Percentiles rank a stretch among this genome's conserved stretches.
Evolutionary conservation across 2,797 vertebrate species (phyloP).

Genomic region (Sebastes aleutianus): DNA sequence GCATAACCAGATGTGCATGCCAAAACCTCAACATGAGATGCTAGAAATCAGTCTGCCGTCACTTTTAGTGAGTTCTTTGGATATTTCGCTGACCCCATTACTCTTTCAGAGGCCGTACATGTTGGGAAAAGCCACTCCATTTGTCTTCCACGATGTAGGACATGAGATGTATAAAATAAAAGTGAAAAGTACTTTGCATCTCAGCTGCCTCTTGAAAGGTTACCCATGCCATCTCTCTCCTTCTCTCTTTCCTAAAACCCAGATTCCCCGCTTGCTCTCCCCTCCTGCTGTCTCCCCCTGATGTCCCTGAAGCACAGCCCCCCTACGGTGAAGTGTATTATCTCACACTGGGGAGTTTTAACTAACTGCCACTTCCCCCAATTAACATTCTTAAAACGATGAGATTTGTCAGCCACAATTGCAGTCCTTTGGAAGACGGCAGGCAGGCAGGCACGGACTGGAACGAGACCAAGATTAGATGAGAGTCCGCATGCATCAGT

Average conservation of each 20-base stretch:
- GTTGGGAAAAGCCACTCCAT: neutral
- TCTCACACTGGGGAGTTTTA: conserved; percentile 54
- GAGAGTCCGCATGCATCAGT: conserved; percentile 41
- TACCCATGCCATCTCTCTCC: neutral
- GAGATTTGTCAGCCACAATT: conserved; percentile 34
- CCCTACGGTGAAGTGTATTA: conserved; percentile 44
- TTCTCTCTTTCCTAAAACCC: conserved; percentile 6
- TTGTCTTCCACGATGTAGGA: neutral
- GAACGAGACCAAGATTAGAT: conserved; percentile 21
- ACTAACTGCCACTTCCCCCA: conserved; percentile 62
- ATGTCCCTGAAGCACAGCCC: conserved; percentile 34
- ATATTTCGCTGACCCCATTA: neutral
- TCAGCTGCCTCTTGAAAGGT: conserved; percentile 7
- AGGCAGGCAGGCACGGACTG: conserved; percentile 1
- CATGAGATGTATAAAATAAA: neutral
- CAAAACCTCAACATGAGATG: neutral
- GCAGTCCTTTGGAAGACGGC: conserved; percentile 17
- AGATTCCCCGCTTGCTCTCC: neutral
- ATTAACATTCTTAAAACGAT: conserved; percentile 55
- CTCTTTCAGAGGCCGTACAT: neutral
- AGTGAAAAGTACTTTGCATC: neutral
- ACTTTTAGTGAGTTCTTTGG: neutral
- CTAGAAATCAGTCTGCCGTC: neutral
- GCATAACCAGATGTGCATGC: neutral
- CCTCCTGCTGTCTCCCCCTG: conserved; percentile 34